Conservation (phyloP, 2,888 invertebrate genomes). For the Dynastes hyllus region DNA sequence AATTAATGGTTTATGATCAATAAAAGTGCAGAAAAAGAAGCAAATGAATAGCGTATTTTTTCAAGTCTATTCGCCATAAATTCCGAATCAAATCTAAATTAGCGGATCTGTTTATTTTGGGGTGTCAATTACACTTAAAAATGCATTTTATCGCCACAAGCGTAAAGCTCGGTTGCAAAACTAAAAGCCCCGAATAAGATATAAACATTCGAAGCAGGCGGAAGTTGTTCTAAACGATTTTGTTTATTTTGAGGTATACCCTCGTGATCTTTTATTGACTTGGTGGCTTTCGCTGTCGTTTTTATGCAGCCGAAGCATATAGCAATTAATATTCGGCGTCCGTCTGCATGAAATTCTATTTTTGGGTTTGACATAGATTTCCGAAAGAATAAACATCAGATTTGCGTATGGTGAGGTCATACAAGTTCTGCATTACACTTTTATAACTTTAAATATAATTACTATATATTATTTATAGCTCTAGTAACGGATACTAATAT, state of each 20-base stretch:
- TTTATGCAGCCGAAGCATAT: not conserved
- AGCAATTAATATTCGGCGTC: slow-evolving; percentile 6
- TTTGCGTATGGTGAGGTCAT: not conserved
- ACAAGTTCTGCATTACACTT: not conserved
- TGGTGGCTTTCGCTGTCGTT: not conserved
- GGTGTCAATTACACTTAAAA: not conserved
- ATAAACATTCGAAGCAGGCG: slow-evolving; percentile 14
- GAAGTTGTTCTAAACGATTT: slow-evolving; percentile 11
- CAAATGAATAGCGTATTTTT: not conserved
- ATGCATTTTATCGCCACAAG: not conserved
- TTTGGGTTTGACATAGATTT: slow-evolving; percentile 13
- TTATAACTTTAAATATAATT: too few relatives aligned
- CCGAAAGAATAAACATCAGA: slow-evolving; percentile 9
- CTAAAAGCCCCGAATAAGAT: not conserved
- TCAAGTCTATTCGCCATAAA: not conserved
- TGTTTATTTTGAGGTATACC: slow-evolving; percentile 19
- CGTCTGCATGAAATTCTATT: slow-evolving; percentile 13
- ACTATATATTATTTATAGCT: too few relatives aligned
- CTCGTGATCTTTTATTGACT: slow-evolving; percentile 24
- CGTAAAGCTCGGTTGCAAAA: slow-evolving; percentile 9
- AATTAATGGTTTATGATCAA: too few relatives aligned
- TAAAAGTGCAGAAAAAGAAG: too few relatives aligned
- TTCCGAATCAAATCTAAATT: not conserved
- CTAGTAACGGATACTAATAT: too few relatives aligned
- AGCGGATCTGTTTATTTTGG: not conserved